Evolutionary conservation across 2,797 vertebrate species (phyloP), one percentile per base, ranked within the genome.

Genomic region (Phataginus tricuspis): DNA sequence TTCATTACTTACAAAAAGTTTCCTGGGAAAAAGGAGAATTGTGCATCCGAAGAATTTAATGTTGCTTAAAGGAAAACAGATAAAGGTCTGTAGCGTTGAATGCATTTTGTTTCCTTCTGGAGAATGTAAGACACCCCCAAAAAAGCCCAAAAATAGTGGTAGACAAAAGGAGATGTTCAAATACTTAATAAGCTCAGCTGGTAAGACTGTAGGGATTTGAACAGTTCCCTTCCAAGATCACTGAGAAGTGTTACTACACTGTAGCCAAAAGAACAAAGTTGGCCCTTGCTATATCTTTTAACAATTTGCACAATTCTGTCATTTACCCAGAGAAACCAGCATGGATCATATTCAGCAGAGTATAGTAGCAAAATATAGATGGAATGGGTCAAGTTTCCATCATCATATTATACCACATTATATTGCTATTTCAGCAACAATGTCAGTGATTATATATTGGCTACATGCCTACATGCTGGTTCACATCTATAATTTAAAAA

Each of bases 351-450:
- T 53, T 90, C 69, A 82, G 39, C 64, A 69, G 85, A 80, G 31
- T 64, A 71, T n/a, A 12, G 45, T 45, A 45, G 49, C 59, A 94
- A 90, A 92, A 53, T 80, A 61, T 80, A 86, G 94, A 92, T n/a
- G 7, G 64, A 93, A 95, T 49, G 80, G 53, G 72, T 92, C 64
- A 90, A 82, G 45, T 85, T 86, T 93, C 85, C 59, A 69, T 83
- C 31, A 45, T 18, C 16, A 18, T 57, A 63, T 84, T 71, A 72
- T 0, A 59, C 29, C 74, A 79, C 12, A 64, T 96, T 78, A 66
- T 68, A 92, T 77, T 79, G 39, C 87, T 90, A 51, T n/a, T 96
- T 95, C 85, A 96, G 87, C 79, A 95, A 55, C 80, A 45, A 88
- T 75, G 78, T 63, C 25, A 51, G 61, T 90, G 71, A 82, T 94